These are phyloP conservation scores for Eueremaeus valkanovi DNA, from an alignment of 2,888 invertebrate species.

Conservation along the genomic window DNA sequence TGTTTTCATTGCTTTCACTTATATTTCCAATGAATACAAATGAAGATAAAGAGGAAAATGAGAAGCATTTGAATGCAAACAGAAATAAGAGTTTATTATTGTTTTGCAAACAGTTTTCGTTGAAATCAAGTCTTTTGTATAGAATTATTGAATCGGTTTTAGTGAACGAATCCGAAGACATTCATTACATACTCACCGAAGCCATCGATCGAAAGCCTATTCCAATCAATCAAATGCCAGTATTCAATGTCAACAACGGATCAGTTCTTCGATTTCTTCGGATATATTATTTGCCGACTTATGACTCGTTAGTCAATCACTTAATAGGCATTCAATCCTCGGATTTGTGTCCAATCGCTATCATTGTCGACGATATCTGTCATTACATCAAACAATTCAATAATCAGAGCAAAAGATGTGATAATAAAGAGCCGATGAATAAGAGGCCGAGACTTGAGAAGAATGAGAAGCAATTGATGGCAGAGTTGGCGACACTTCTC, in stretches of 20 bases:
- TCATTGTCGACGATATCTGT: constrained; percentile 7
- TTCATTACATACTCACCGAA: neutral
- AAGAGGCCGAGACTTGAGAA: neutral
- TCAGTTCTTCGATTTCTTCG: neutral
- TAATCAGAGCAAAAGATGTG: neutral
- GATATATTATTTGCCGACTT: neutral
- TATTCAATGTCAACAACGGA: neutral
- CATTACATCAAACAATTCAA: constrained; percentile 14
- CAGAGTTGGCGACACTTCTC: constrained; percentile 23
- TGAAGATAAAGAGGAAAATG: neutral
- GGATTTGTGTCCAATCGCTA: neutral
- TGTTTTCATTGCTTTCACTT: constrained; percentile 21
- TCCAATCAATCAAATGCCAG: neutral
- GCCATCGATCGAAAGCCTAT: neutral
- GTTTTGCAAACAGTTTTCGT: neutral
- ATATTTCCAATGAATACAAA: neutral
- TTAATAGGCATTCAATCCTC: neutral
- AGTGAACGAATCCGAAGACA: neutral
- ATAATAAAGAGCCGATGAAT: neutral
- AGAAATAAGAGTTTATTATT: neutral
- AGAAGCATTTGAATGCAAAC: neutral
- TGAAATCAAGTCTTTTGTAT: constrained; percentile 14
- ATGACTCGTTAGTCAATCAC: constrained; percentile 15
- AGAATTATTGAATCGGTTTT: neutral
- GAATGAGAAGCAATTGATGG: constrained; percentile 25